Base-by-base conservation (phyloP, 2,797 vertebrate species). In the Argya squamiceps region DNA sequence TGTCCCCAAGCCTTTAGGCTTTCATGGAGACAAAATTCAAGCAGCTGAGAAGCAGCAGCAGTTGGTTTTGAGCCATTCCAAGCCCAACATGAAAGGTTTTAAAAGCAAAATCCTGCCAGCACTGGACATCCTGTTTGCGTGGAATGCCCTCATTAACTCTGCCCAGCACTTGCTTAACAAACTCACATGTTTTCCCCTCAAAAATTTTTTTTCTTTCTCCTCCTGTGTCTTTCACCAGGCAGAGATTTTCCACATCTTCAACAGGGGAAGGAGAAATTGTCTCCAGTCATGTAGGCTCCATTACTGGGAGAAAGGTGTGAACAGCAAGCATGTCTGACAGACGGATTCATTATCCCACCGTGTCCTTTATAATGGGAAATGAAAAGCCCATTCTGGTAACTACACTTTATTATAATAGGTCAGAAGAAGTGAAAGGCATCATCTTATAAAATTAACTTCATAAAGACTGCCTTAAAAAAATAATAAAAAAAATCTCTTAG, bases 321-420 rank as follows among this genome's bases (percentile, higher is more conserved):
- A 96, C 95, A 96, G 95, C 89, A 63, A 96, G 94, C 68, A 75
- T 88, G 83, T 95, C 96, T 96, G 89, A 91, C 95, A 97, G 94
- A 93, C 34, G 74, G 94, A 92, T 93, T 96, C 96, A 96, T 97
- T 97, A 96, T 95, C 94, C 88, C 95, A 81, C 95, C 11, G 0
- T 94, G 91, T 97, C 95, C 95, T 92, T 96, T 93, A 84, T 95
- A 96, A 97, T 97, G 95, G 93, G 94, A 94, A 96, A 96, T 96
- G 96, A 97, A 97, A 96, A 97, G 95, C 96, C 95, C 89, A 96
- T 96, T 97, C 96, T 95, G 96, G 87, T 96, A 96, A 96, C 96
- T 94, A 91, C 94, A 95, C 95, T 96, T 97, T 94, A 96, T 96
- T 93, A 96, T 96, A 96, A 97, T 97, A 95, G 96, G 95, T 96